Evolutionary conservation across 1,140 invertebrate species (phyloP), one percentile per base, ranked within the genome.

Genomic region (Eriocheir sinensis): DNA sequence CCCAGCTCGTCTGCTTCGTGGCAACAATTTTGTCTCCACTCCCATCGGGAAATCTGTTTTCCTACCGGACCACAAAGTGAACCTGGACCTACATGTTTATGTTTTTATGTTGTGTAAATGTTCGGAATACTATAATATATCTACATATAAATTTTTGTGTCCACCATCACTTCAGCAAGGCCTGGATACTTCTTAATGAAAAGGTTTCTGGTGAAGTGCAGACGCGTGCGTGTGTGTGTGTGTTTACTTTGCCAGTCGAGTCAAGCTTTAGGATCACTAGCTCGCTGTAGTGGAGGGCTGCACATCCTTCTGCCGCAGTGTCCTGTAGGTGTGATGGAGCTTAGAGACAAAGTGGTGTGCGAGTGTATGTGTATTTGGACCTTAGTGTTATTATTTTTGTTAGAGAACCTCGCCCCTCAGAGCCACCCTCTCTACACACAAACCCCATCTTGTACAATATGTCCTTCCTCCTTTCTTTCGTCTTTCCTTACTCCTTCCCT

Each of bases 181-280:
- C 60, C 60, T 72, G 21, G 60, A 72, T 72, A 72, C n/a, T 72
- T 72, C 60, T 72, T 72, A 72, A 72, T n/a, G 60, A 72, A 72
- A 72, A 21, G 60, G 60, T 72, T 72, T 72, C 21, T 72, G 60
- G 60, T 72, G 60, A 72, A 72, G 60, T 72, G 60, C 60, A 72
- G 60, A 72, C 60, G 60, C 60, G 60, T 72, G 60, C n/a, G 60
- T n/a, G 15, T 8, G 44, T 48, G 44, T 72, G 60, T 60, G 53
- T 72, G 60, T 72, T 72, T 72, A n/a, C 27, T 72, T 72, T 27
- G n/a, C 60, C 60, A 72, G 60, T 72, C 60, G 60, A 72, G 60
- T 72, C 60, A n/a, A 72, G 60, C 60, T 72, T 72, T 72, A 72
- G 60, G 60, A 72, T 72, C 60, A 72, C 60, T 72, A 72, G 60